Conservation (phyloP, 2,113 vertebrate species). For the Tenebrosternarchus preto region DNA sequence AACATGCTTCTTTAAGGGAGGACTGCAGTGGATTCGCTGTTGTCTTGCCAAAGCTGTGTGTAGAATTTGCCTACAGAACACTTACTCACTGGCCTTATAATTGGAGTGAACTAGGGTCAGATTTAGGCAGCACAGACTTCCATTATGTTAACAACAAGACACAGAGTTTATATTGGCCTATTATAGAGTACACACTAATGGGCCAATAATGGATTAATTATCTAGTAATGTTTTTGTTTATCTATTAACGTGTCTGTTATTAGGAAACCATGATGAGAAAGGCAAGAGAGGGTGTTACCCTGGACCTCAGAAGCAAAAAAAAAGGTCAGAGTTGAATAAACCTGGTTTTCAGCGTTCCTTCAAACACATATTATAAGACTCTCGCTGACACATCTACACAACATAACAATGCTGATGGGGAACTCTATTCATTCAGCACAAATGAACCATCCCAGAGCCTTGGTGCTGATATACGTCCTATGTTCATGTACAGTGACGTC, state of each 20-base stretch:
- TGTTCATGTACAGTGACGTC: conserved; percentile 23
- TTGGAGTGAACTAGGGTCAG: not conserved
- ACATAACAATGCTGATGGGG: too few species aligned
- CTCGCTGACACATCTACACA: too few species aligned
- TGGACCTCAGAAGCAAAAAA: not conserved
- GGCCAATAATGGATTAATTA: not conserved
- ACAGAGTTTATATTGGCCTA: too few species aligned
- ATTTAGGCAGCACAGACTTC: not conserved
- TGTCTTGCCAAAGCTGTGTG: not conserved
- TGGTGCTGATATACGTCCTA: too few species aligned
- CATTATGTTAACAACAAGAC: not conserved
- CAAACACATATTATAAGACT: too few species aligned
- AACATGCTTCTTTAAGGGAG: not conserved
- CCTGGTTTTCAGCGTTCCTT: too few species aligned
- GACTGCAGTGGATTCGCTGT: not conserved
- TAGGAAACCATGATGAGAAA: not conserved
- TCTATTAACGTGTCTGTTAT: not conserved
- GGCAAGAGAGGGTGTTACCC: not conserved
- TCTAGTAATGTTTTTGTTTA: not conserved
- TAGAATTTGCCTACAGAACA: not conserved
- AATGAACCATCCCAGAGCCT: too few species aligned
- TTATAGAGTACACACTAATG: too few species aligned
- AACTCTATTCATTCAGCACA: too few species aligned
- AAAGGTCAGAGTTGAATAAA: not conserved
- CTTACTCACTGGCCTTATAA: not conserved